These are phyloP conservation scores for Aplocera efformata DNA, from an alignment of 2,888 invertebrate genomes.

Conservation along the genomic window DNA sequence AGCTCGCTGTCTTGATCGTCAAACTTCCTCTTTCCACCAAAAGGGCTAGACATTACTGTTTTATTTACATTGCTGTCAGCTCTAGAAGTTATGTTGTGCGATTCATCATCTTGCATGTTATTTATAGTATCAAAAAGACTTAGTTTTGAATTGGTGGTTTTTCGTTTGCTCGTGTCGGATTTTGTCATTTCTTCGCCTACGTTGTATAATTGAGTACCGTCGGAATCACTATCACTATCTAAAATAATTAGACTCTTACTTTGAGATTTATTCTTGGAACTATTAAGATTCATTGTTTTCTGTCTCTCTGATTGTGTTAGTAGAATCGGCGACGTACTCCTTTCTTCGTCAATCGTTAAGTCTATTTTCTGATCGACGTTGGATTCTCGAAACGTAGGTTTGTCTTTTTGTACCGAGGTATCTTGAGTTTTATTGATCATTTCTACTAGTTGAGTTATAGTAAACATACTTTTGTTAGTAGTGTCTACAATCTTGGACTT, in stretches of 20 bases:
- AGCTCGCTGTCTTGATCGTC: constrained; percentile 39
- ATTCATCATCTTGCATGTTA: constrained; percentile 13
- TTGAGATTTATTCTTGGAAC: constrained; percentile 23
- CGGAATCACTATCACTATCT: constrained; percentile 64
- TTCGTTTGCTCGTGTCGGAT: constrained; percentile 8
- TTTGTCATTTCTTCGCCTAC: constrained; percentile 28
- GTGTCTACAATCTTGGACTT: constrained; percentile 34
- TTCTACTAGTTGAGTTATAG: constrained; percentile 69
- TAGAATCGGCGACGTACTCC: constrained; percentile 61
- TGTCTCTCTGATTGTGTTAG: constrained; percentile 58
- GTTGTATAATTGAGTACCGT: constrained; percentile 47
- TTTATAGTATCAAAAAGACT: constrained; percentile 13
- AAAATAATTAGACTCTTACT: constrained; percentile 52
- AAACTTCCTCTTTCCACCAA: constrained; percentile 39
- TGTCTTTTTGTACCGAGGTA: constrained; percentile 22
- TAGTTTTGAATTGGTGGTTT: constrained; percentile 11
- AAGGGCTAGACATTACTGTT: background rate
- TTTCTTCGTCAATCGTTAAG: constrained; percentile 33
- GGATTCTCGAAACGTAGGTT: constrained; percentile 1
- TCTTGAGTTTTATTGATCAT: constrained; percentile 60
- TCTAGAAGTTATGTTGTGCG: constrained; percentile 6
- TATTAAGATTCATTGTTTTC: constrained; percentile 27
- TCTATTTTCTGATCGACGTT: constrained; percentile 1
- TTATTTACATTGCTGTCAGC: constrained; percentile 19
- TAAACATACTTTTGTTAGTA: constrained; percentile 62